A percentile compares a stretch with the other conserved stretches of the same genome.
phyloP scores from a whole-genome alignment of 2,888 invertebrate genomes.

The Candidula unifasciata region DNA sequence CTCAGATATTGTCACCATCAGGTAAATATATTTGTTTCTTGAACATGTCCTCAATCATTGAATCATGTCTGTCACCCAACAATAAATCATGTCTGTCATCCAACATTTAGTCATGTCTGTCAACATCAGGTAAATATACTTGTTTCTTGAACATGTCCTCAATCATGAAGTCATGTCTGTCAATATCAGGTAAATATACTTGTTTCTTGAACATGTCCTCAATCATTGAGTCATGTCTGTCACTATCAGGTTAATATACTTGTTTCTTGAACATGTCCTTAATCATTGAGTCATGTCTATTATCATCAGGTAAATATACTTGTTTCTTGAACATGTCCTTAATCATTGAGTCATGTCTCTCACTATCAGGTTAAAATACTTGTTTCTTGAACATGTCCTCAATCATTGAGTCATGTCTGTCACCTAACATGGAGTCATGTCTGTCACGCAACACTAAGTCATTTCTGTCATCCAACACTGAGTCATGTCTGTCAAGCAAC shows the following conservation, averaged over 20 bases:
- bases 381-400: neutral
- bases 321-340: neutral
- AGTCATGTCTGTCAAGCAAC: too few species aligned
- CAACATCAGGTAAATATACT: too few species aligned
- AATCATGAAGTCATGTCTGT: slow-evolving; percentile 54
- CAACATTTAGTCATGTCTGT: neutral
- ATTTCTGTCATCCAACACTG: too few species aligned
- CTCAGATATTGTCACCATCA: slow-evolving; percentile 76
- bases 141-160: neutral
- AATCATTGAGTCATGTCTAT: too few species aligned
- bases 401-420: too few species aligned
- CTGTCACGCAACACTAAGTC: too few species aligned
- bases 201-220: neutral
- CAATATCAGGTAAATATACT: slow-evolving; percentile 72
- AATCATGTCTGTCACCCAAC: slow-evolving; percentile 59
- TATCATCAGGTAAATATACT: too few species aligned
- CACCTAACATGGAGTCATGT: neutral
- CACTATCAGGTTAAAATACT: slow-evolving; percentile 72
- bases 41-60: neutral
- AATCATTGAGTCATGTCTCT: slow-evolving; percentile 50
- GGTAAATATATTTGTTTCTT: slow-evolving; percentile 62
- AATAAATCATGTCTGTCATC: neutral
- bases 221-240: too few species aligned
- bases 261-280: neutral
- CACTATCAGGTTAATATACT: too few species aligned